These are phyloP conservation scores for Mantis religiosa DNA, from an alignment of 2,888 invertebrate genomes.

Conservation along the genomic window DNA sequence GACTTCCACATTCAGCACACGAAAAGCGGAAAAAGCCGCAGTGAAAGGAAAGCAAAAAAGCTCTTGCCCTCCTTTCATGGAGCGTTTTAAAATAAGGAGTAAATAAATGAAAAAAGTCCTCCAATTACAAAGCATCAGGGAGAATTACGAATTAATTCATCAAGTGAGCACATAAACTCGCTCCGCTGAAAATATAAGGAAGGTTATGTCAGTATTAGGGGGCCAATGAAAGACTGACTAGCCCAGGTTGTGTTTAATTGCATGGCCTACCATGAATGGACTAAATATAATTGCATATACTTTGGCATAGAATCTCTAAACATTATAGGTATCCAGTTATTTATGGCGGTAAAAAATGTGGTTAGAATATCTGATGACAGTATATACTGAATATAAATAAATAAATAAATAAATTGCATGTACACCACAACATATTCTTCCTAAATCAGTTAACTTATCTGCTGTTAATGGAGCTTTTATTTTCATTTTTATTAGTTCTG, in stretches of 20 bases:
- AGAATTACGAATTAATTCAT: not conserved
- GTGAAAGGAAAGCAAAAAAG: not conserved
- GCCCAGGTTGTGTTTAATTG: too few species aligned
- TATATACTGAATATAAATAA: too few species aligned
- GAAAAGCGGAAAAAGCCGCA: not conserved
- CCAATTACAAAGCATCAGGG: not conserved
- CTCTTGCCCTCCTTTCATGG: not conserved
- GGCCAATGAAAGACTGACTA: not conserved
- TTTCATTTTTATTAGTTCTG: too few species aligned
- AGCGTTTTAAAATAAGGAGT: not conserved
- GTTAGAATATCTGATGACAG: too few species aligned
- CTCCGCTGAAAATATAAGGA: not conserved
- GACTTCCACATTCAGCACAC: not conserved
- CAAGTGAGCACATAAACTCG: not conserved
- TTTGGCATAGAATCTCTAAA: not conserved
- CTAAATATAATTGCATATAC: not conserved
- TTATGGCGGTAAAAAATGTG: too few species aligned
- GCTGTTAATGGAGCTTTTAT: too few species aligned
- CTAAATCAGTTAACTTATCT: too few species aligned
- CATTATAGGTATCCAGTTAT: not conserved
- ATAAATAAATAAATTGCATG: too few species aligned
- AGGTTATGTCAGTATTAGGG: not conserved
- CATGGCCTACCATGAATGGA: not conserved
- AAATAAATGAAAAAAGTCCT: not conserved
- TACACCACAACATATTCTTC: too few species aligned